Percentiles rank a stretch among this genome's conserved stretches.
Conservation (phyloP, 2,797 vertebrate species). For the Pseudochirops cupreus region DNA sequence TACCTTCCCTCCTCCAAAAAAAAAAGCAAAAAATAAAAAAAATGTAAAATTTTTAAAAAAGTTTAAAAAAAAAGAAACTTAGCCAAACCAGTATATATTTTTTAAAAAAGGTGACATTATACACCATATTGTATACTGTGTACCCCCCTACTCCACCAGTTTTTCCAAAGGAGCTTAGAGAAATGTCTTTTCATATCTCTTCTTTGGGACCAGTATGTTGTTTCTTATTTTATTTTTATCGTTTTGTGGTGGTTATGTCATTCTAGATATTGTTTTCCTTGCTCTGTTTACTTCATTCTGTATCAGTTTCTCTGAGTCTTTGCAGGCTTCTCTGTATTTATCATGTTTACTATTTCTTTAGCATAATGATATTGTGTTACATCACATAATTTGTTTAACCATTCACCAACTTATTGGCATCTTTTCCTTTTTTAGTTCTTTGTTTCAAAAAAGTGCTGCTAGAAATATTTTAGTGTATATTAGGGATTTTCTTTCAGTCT, state of each 20-base stretch:
- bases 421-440: not conserved
- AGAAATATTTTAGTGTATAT: not conserved
- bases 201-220: too few species aligned
- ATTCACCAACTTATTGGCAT: not conserved
- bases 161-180: not conserved
- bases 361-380: not conserved
- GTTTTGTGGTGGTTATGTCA: not conserved
- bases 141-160: not conserved
- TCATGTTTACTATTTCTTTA: not conserved
- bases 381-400: not conserved
- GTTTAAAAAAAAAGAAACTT: not conserved
- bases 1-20: too few species aligned
- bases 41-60: too few species aligned
- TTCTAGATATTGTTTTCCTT: not conserved
- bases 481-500: not conserved
- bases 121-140: not conserved
- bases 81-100: too few species aligned
- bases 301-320: not conserved
- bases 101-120: not conserved
- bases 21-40: too few species aligned
- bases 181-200: not conserved
- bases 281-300: not conserved
- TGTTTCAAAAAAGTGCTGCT: not conserved
- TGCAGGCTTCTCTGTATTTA: not conserved
- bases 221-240: not conserved